A percentile compares a stretch with the other conserved stretches of the same genome.
Conservation (phyloP, 2,113 vertebrate genomes). For the Rousettus leschenaultii region DNA sequence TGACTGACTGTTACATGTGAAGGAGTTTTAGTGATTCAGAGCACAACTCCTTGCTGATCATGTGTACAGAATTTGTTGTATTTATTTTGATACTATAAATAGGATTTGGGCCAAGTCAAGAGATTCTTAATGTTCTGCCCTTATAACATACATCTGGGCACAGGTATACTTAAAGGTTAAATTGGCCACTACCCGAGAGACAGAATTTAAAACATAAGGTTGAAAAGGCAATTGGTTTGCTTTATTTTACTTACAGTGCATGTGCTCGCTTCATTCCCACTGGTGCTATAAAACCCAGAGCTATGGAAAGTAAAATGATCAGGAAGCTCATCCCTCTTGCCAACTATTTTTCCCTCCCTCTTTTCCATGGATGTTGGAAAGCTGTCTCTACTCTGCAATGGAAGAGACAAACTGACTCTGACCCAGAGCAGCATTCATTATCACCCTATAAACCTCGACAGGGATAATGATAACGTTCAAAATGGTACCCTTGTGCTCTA, state of each 20-base stretch:
- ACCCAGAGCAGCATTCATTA: not conserved
- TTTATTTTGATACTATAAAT: slow-evolving; percentile 39
- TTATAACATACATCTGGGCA: slow-evolving; percentile 37
- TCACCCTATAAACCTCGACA: not conserved
- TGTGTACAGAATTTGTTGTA: not conserved
- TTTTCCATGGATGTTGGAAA: slow-evolving; percentile 35
- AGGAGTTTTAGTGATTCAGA: not conserved
- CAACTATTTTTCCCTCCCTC: not conserved
- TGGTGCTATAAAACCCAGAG: slow-evolving; percentile 38
- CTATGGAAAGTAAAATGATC: slow-evolving; percentile 46
- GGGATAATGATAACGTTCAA: not conserved
- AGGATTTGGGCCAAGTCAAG: slow-evolving; percentile 40
- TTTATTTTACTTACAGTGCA: slow-evolving; percentile 31
- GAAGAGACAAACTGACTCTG: not conserved
- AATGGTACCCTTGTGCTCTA: not conserved
- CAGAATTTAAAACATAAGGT: slow-evolving; percentile 52
- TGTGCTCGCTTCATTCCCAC: slow-evolving; percentile 23
- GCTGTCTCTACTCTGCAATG: slow-evolving; percentile 4
- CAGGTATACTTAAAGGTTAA: slow-evolving; percentile 67
- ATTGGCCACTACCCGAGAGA: slow-evolving; percentile 58
- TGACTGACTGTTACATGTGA: not conserved
- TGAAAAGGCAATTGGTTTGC: slow-evolving; percentile 25
- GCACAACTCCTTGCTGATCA: not conserved
- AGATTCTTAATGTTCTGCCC: slow-evolving; percentile 29
- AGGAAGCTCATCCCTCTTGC: slow-evolving; percentile 32